Conservation (phyloP, 1,140 invertebrate species). For the Drosophila eugracilis region DNA sequence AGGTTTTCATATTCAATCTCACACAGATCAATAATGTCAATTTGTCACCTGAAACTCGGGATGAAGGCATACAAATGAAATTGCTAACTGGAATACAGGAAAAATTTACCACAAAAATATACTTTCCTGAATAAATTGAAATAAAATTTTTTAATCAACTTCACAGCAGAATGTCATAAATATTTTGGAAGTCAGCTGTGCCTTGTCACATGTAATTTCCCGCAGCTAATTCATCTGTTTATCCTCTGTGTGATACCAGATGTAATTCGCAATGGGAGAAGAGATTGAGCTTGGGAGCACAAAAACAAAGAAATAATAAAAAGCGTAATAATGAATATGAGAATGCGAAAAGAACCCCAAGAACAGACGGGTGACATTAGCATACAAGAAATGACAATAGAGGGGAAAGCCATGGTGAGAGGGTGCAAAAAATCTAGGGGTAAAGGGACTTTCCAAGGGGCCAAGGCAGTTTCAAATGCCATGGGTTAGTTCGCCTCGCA, state of each 20-base stretch:
- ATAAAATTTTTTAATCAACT: not conserved
- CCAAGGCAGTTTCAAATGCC: conserved; percentile 43
- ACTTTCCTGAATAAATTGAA: not conserved
- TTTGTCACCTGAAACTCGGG: conserved; percentile 21
- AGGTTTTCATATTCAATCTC: conserved; percentile 36
- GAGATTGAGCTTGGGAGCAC: conserved; percentile 9
- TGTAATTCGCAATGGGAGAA: conserved; percentile 19
- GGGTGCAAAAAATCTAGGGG: not conserved
- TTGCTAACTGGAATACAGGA: not conserved
- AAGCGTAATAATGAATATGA: conserved; percentile 45
- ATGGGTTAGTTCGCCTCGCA: conserved; percentile 31
- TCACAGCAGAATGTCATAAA: not conserved
- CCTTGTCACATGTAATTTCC: conserved; percentile 3
- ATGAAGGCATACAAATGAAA: not conserved
- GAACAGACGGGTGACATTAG: conserved; percentile 34
- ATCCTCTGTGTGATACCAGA: conserved; percentile 16
- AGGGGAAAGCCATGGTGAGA: conserved; percentile 10
- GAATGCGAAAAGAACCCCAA: conserved; percentile 22
- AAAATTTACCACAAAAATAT: too few species aligned
- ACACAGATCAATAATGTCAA: conserved; percentile 28
- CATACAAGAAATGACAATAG: conserved; percentile 39
- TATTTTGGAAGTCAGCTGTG: conserved; percentile 4
- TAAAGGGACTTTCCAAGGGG: conserved; percentile 4
- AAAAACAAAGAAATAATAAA: conserved; percentile 48
- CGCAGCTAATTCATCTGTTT: conserved; percentile 24